Evolutionary conservation across 2,797 vertebrate genomes (phyloP), one percentile per base, ranked within the genome.

Genomic region (Eospalax fontanierii): DNA sequence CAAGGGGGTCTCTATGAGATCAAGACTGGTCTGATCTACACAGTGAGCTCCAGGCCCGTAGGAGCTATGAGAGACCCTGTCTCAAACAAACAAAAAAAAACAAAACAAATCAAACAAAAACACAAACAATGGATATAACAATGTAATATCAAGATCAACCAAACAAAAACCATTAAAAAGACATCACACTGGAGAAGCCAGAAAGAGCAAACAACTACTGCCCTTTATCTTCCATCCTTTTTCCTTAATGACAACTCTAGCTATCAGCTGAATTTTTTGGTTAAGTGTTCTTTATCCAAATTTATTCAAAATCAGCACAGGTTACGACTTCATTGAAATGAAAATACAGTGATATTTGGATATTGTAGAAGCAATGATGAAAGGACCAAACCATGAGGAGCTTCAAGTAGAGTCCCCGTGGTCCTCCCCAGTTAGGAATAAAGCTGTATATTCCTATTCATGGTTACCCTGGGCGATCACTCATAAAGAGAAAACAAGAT

Each of bases 141-240:
- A 74, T 40, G 28, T 40, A 59, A 83, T 73, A 93, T 86, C 43
- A 63, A 54, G 24, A 93, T 63, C 46, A 87, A 82, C 61, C 78
- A 85, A 83, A 71, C n/a, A 95, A 91, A 92, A 84, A 22, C 18
- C n/a, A 43, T 65, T 92, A 19, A 66, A 82, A 84, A 91, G 90
- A 46, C 50, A 81, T 43, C 66, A 80, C 26, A 80, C 18, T 57
- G 54, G 14, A 70, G n/a, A 81, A 50, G 15, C 54, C 28, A 38
- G 19, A 24, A 81, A 50, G 33, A 92, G 38, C 50, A 80, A 79
- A 30, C 7, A n/a, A 71, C 22, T 22, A 1, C 35, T 74, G 40
- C 43, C 7, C 28, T 19, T 57, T 46, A 0, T 24, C 26, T 33
- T 61, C 68, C 68, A 33, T 79, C 40, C 70, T 18, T 92, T 82